Evolutionary conservation across 2,888 invertebrate genomes (phyloP).

Genomic region (Petrolisthes cinctipes): DNA sequence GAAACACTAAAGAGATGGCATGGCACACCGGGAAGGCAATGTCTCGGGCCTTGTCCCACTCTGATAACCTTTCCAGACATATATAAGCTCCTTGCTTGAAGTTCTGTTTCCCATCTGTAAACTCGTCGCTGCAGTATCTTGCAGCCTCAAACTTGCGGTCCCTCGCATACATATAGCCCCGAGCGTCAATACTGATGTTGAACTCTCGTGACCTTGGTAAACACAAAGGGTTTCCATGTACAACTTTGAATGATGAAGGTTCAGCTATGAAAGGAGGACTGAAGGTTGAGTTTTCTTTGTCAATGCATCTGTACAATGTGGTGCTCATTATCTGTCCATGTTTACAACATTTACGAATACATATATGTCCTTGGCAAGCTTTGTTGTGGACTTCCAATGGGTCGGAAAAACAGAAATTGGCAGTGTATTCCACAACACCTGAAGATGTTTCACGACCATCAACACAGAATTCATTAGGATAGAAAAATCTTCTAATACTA

Average conservation of each 20-base stretch:
- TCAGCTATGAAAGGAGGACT: constrained; percentile 1
- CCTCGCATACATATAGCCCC: neutral
- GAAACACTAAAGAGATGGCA: constrained; percentile 14
- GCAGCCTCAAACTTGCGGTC: neutral
- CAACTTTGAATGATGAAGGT: constrained; percentile 15
- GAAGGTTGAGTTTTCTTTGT: constrained; percentile 3
- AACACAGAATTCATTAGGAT: constrained; percentile 35
- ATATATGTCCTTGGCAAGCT: constrained; percentile 18
- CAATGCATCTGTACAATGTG: constrained; percentile 4
- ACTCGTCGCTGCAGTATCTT: constrained; percentile 40
- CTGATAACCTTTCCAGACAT: neutral
- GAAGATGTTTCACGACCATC: constrained; percentile 22
- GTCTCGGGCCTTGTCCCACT: neutral
- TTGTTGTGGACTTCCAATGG: neutral
- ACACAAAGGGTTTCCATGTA: constrained; percentile 33
- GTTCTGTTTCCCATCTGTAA: constrained; percentile 4
- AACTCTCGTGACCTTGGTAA: neutral
- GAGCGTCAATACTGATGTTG: neutral
- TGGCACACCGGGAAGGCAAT: constrained; percentile 8
- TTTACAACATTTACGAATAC: constrained; percentile 46
- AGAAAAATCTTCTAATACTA: neutral
- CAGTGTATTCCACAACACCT: constrained; percentile 27
- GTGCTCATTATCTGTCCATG: constrained; percentile 28
- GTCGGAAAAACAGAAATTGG: constrained; percentile 24
- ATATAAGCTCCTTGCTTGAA: neutral